Evolutionary conservation across 2,888 invertebrate genomes (phyloP).

Genomic region (Amiota minor): DNA sequence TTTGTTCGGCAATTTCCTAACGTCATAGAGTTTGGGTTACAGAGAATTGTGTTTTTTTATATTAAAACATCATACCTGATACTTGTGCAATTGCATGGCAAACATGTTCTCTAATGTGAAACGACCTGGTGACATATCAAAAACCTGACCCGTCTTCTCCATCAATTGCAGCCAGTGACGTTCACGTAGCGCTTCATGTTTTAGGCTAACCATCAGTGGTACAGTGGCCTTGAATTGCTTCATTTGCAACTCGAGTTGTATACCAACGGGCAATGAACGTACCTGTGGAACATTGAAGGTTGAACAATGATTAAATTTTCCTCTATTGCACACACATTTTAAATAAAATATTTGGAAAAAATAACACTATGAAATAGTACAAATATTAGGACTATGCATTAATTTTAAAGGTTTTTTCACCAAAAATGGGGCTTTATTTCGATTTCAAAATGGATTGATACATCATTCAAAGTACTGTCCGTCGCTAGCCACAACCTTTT

Average conservation of each 20-base stretch:
- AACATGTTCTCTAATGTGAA: slow-evolving; percentile 95
- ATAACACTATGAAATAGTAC: background rate
- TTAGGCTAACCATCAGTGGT: slow-evolving; percentile 91
- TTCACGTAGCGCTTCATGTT: slow-evolving; percentile 91
- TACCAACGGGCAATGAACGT: slow-evolving; percentile 77
- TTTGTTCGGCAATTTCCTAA: slow-evolving; percentile 84
- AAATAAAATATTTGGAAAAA: background rate
- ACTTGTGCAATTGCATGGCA: slow-evolving; percentile 90
- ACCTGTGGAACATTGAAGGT: slow-evolving; percentile 58
- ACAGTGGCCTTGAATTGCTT: slow-evolving; percentile 90
- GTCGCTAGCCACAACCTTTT: too few species aligned
- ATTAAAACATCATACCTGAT: slow-evolving; percentile 75
- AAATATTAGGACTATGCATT: too few species aligned
- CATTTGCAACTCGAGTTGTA: slow-evolving; percentile 86
- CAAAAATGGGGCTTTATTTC: too few species aligned
- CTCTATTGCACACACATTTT: background rate
- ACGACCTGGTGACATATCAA: slow-evolving; percentile 91
- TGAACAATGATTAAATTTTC: background rate
- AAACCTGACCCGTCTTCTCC: slow-evolving; percentile 85
- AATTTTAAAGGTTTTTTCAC: too few species aligned
- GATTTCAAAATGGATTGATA: too few species aligned
- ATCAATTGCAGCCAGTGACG: slow-evolving; percentile 93
- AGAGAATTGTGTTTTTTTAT: background rate
- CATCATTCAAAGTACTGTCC: too few species aligned
- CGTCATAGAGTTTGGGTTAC: background rate